These are phyloP conservation scores for Psococerastis gibbosa DNA, from an alignment of 2,888 invertebrate species.

Conservation along the genomic window DNA sequence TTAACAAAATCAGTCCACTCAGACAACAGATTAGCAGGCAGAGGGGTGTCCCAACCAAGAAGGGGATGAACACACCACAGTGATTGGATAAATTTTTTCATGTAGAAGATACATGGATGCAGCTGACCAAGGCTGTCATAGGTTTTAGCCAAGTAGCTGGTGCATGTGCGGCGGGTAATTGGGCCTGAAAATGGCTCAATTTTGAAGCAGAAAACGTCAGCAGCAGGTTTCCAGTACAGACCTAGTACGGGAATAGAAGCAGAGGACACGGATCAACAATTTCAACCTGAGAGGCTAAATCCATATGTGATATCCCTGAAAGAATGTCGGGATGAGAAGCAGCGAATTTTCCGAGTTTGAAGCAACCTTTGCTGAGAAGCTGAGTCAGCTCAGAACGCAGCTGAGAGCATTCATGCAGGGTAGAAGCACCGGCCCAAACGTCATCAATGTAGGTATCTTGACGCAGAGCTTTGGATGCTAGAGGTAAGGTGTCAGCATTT, in stretches of 20 bases:
- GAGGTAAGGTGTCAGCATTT: slow-evolving; percentile 12
- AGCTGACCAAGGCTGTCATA: slow-evolving; percentile 10
- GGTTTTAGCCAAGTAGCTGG: slow-evolving; percentile 8
- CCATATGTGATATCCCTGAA: neutral
- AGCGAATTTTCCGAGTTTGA: neutral
- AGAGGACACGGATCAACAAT: neutral
- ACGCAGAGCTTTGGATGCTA: slow-evolving; percentile 12
- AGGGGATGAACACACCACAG: neutral
- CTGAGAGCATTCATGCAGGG: neutral
- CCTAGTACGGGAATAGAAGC: slow-evolving; percentile 9
- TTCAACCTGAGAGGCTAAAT: neutral
- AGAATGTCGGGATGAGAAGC: neutral
- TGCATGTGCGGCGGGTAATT: slow-evolving; percentile 1
- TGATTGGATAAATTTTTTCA: slow-evolving; percentile 11
- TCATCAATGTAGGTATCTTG: slow-evolving; percentile 18
- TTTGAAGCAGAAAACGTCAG: slow-evolving; percentile 3
- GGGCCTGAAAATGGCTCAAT: neutral
- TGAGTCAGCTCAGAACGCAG: neutral
- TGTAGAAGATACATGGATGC: slow-evolving; percentile 6
- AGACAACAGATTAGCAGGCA: neutral
- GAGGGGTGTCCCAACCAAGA: slow-evolving; percentile 10
- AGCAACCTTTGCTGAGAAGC: neutral
- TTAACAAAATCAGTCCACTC: slow-evolving; percentile 5
- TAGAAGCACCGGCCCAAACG: neutral
- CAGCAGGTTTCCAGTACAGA: slow-evolving; percentile 8